Base-by-base conservation (phyloP, 2,113 vertebrate genomes). In the Mesocricetus auratus region DNA sequence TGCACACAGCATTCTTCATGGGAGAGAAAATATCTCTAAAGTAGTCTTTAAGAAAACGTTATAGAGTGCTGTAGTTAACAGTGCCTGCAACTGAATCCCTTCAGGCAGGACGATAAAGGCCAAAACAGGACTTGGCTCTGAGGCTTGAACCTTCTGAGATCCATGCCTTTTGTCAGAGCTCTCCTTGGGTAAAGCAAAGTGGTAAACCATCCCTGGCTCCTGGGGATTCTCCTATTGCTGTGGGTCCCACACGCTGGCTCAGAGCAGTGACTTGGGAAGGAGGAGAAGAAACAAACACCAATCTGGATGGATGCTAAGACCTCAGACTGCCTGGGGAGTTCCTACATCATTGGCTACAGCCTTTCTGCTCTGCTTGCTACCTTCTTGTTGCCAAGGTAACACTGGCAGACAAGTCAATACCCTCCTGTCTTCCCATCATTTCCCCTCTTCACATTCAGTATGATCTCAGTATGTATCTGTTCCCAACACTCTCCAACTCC, bases 131-230 rank as follows among this genome's bases (percentile, higher is more conserved):
- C 73, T 95, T 81, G 39, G n/a, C 19, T 53, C 79, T 68, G 42
- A 33, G 79, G 29, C 42, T 85, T 83, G 71, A 77, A 39, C 12
- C n/a, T 93, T 56, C 74, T 73, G 93, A 94, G 83, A 78, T 26
- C 31, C 9, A 42, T 78, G 62, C 47, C 68, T 90, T 79, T 93
- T 19, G 53, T 47, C 12, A 50, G 86, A 42, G 24, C 68, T 68
- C 85, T 93, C 17, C 7, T 31, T 66, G 71, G 81, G 86, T 45
- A 10, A 56, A 53, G 74, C 45, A 62, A 47, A 64, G 26, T 62
- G 31, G 60, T 56, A 17, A 15, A 11, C 17, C 33, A 74, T 56
- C 33, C 9, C 7, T 29, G 5, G 45, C 42, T 33, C 5, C 62
- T 7, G 26, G 47, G 89, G 88, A 21, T 31, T 15, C 71, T 58